These are phyloP conservation scores for Myanophis thanlyinensis DNA, from an alignment of 2,113 vertebrate species.

Conservation along the genomic window DNA sequence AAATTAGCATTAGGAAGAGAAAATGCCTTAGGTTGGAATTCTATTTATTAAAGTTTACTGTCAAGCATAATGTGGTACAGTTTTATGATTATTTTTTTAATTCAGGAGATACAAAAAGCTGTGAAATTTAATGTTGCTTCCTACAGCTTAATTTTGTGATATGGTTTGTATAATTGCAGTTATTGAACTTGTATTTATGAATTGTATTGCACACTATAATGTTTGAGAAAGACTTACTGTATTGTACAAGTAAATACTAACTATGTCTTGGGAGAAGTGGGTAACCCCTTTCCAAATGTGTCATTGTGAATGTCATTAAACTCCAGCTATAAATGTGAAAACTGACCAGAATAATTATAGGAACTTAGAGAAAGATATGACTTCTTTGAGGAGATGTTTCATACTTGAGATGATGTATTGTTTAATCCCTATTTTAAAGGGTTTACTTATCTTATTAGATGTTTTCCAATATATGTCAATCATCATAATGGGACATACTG, in stretches of 20 bases:
- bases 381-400: background rate
- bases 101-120: background rate
- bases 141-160: background rate
- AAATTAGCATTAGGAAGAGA: constrained; percentile 25
- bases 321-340: background rate
- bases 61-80: constrained; percentile 17
- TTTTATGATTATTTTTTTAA: constrained; percentile 26
- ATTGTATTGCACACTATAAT: background rate
- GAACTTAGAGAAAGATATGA: background rate
- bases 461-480: background rate
- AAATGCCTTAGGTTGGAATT: constrained; percentile 36
- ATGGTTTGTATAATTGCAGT: background rate
- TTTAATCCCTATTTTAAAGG: background rate
- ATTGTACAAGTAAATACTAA: background rate
- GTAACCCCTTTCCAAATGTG: background rate
- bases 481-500: background rate
- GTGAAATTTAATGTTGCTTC: background rate
- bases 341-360: background rate
- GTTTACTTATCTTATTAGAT: background rate
- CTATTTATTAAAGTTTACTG: constrained; percentile 31
- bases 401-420: background rate
- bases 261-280: background rate
- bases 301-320: background rate
- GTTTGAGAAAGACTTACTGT: background rate
- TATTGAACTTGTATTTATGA: background rate